Evolutionary conservation across 2,113 vertebrate species (phyloP).

Genomic region (Atherinomorus stipes): DNA sequence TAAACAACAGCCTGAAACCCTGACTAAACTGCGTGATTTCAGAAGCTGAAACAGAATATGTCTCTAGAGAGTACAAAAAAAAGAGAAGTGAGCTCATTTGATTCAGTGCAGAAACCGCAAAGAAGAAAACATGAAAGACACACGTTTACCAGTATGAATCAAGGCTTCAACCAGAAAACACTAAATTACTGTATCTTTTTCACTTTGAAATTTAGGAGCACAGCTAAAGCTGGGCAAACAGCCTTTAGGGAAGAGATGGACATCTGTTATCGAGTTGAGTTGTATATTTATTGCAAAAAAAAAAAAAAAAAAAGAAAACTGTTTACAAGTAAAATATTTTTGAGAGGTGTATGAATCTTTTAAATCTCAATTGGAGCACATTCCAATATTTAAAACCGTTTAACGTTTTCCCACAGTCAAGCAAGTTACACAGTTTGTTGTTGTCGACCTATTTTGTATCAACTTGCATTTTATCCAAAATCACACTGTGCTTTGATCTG

Average conservation of each 20-base stretch:
- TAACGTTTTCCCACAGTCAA: background rate
- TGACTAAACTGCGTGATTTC: slow-evolving; percentile 73
- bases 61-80: slow-evolving; percentile 66
- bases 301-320: background rate
- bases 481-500: background rate
- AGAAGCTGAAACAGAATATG: slow-evolving; percentile 72
- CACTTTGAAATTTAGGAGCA: slow-evolving; percentile 64
- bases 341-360: background rate
- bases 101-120: slow-evolving; percentile 69
- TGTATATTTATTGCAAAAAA: background rate
- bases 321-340: background rate
- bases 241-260: slow-evolving; percentile 51
- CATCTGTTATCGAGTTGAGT: slow-evolving; percentile 36
- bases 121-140: slow-evolving; percentile 70
- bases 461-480: background rate
- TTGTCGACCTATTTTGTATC: background rate
- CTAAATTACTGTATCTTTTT: slow-evolving; percentile 69
- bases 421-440: background rate
- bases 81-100: slow-evolving; percentile 66
- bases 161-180: slow-evolving; percentile 63
- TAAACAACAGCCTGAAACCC: slow-evolving; percentile 74
- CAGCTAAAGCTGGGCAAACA: slow-evolving; percentile 45
- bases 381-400: background rate
- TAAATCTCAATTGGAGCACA: background rate
- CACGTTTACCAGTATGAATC: slow-evolving; percentile 71